Conservation (phyloP, 92 coral and sea anemone genomes). For the Heliopora coerulea region DNA sequence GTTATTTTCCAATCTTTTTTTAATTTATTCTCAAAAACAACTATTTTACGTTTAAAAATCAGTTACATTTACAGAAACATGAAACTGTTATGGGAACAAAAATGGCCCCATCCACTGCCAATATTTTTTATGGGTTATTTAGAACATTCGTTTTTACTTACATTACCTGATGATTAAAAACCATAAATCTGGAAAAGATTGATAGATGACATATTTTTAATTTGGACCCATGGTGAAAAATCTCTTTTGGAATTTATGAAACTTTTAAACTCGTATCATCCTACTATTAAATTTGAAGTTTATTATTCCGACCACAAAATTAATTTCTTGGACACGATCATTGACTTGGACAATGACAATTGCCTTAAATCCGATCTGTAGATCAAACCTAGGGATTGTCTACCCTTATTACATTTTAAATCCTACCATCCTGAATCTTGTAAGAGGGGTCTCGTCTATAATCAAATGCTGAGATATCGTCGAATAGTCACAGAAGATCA, state of each 20-base stretch:
- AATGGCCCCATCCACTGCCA: constrained; percentile 49
- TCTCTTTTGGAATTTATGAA: constrained; percentile 4
- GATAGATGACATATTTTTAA: constrained; percentile 43
- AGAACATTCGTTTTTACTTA: constrained; percentile 8
- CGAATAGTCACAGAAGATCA: not conserved
- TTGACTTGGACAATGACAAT: not conserved
- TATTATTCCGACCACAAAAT: constrained; percentile 9
- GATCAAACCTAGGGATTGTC: constrained; percentile 43
- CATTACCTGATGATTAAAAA: not conserved
- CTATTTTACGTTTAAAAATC: constrained; percentile 35
- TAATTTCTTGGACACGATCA: constrained; percentile 41
- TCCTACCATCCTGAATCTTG: constrained; percentile 47
- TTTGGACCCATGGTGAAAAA: constrained; percentile 39
- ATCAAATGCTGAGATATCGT: not conserved
- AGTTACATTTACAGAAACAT: constrained; percentile 31
- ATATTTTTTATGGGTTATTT: constrained; percentile 12
- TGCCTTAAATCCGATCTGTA: constrained; percentile 27
- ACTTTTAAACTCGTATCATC: constrained; percentile 24
- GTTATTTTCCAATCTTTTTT: constrained; percentile 5
- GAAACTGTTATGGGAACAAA: constrained; percentile 47
- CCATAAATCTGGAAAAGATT: constrained; percentile 46
- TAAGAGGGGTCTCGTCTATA: constrained; percentile 38
- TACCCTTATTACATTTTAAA: constrained; percentile 29
- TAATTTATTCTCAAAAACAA: constrained; percentile 39
- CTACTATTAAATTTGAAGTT: constrained; percentile 36